Percentiles rank a stretch among this genome's conserved stretches.
Evolutionary conservation across 1,140 invertebrate species (phyloP).

Genomic region (Diploscapter pachys): DNA sequence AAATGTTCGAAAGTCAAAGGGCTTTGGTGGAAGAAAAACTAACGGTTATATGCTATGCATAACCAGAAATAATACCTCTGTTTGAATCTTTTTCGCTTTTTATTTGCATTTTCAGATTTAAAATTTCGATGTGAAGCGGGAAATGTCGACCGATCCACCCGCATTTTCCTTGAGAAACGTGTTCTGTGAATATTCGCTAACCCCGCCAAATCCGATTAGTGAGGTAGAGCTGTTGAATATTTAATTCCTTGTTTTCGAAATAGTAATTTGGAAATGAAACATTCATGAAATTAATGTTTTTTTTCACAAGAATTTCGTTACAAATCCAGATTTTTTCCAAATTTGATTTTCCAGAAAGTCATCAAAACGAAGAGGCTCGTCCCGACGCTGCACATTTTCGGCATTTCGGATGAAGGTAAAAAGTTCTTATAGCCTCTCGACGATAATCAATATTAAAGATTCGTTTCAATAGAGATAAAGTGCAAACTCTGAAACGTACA

Average conservation of each 20-base stretch:
- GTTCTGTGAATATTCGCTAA: constrained; percentile 10
- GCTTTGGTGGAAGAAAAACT: background rate
- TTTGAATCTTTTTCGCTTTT: background rate
- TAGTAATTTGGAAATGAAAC: no score
- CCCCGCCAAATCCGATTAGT: constrained; percentile 3
- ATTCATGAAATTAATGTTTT: no score
- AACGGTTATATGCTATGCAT: background rate
- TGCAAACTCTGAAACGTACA: background rate
- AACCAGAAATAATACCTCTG: background rate
- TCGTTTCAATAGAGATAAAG: background rate
- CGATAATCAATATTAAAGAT: background rate
- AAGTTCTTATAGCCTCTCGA: background rate
- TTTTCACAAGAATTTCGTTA: no score
- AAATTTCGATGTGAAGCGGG: constrained; percentile 9
- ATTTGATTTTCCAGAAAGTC: background rate
- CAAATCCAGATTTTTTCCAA: no score
- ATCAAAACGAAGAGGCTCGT: constrained; percentile 3
- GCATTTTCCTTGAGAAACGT: background rate
- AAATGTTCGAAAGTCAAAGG: background rate
- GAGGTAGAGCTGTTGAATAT: background rate
- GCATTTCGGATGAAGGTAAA: constrained; percentile 11
- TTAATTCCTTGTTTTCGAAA: background rate
- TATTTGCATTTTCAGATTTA: constrained; percentile 14
- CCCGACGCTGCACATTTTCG: constrained; percentile 22
- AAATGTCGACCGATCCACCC: no score